These are phyloP conservation scores for Nemoura dubitans DNA, from an alignment of 2,888 invertebrate species.

Conservation along the genomic window DNA sequence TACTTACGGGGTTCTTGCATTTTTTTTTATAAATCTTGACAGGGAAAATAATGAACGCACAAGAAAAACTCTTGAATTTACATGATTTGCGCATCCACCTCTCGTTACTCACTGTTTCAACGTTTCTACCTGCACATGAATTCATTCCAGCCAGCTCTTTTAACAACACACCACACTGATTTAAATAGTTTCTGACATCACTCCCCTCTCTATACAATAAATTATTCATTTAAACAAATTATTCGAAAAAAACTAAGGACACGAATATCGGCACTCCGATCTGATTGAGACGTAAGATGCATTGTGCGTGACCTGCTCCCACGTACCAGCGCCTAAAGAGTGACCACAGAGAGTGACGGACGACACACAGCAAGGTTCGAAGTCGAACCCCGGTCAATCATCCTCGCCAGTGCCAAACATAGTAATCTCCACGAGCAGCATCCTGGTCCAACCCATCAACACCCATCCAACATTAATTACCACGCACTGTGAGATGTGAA, in stretches of 20 bases:
- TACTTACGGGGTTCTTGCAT: too few relatives aligned
- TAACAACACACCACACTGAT: neutral
- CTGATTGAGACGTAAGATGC: neutral
- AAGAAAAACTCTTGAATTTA: neutral
- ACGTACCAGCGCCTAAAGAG: neutral
- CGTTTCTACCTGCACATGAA: neutral
- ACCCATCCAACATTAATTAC: neutral
- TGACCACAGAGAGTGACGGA: neutral
- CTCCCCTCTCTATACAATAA: neutral
- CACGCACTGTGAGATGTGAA: neutral
- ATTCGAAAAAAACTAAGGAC: too few relatives aligned
- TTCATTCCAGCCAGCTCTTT: too few relatives aligned
- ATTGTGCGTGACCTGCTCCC: neutral
- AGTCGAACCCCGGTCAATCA: neutral
- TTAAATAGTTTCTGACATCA: neutral
- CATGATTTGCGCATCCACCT: neutral
- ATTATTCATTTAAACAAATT: neutral
- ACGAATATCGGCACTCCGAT: neutral
- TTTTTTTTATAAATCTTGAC: neutral
- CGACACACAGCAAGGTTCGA: neutral
- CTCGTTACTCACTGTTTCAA: neutral
- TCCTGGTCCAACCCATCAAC: neutral
- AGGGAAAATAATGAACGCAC: neutral
- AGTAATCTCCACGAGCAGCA: neutral
- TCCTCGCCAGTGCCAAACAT: neutral